These are phyloP conservation scores for Engystomops pustulosus DNA, from an alignment of 2,113 vertebrate genomes.

Conservation along the genomic window DNA sequence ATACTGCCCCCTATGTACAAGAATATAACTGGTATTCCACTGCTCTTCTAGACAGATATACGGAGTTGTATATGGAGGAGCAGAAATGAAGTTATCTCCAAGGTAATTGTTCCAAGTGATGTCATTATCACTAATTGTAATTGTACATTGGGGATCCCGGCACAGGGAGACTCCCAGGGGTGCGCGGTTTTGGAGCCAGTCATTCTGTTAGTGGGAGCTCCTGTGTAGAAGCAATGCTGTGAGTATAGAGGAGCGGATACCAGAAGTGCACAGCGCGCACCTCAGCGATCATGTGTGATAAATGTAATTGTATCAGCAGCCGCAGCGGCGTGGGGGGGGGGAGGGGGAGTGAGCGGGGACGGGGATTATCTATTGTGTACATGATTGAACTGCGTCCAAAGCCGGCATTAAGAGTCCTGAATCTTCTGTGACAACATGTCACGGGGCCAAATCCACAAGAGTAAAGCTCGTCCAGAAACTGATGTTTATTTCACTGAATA, in stretches of 20 bases:
- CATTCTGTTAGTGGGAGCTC: neutral
- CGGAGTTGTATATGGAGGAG: neutral
- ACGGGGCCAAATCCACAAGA: neutral
- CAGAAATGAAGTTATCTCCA: neutral
- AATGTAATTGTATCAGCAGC: constrained; percentile 10
- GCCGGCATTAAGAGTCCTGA: neutral
- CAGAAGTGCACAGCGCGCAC: neutral
- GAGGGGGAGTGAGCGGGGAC: neutral
- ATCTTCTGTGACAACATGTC: neutral
- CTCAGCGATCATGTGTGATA: constrained; percentile 17
- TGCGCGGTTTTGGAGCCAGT: neutral
- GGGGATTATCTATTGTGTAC: neutral
- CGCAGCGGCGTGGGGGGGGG: too few relatives aligned
- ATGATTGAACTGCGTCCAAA: constrained; percentile 15
- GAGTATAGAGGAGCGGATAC: constrained; percentile 6
- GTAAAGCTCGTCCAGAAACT: neutral
- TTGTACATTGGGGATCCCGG: neutral
- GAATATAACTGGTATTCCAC: neutral
- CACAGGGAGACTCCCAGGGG: neutral
- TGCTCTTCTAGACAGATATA: neutral
- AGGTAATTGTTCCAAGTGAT: neutral
- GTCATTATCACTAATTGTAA: neutral
- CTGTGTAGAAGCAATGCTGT: neutral
- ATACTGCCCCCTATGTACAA: neutral
- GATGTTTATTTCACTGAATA: too few relatives aligned